Conservation (phyloP, 1,140 invertebrate genomes). For the Mercenaria mercenaria region DNA sequence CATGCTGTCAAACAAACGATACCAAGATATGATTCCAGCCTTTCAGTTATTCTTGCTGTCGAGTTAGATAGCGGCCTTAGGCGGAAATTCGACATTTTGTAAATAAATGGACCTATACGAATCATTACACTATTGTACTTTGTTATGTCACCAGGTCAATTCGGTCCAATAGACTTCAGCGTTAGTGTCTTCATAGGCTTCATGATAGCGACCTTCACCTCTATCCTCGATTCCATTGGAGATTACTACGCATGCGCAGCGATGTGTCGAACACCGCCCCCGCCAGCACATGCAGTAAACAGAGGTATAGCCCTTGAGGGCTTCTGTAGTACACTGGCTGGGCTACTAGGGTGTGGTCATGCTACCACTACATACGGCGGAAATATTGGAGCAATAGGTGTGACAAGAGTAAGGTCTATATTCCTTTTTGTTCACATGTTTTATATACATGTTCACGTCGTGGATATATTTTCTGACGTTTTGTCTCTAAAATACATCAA, state of each 20-base stretch:
- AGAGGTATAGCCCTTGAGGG: conserved; percentile 93
- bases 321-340: conserved; percentile 92
- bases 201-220: conserved; percentile 74
- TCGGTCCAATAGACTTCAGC: conserved; percentile 73
- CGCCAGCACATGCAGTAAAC: conserved; percentile 78
- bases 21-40: no score
- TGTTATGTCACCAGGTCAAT: no score
- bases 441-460: neutral
- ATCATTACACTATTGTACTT: no score
- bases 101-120: no score
- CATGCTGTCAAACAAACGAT: no score
- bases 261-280: conserved; percentile 73
- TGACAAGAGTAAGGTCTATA: conserved; percentile 86
- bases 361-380: conserved; percentile 94
- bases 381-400: conserved; percentile 95
- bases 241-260: conserved; percentile 81
- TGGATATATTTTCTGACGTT: no score
- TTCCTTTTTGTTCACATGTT: no score
- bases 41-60: no score
- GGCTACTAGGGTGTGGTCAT: conserved; percentile 92
- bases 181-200: conserved; percentile 73
- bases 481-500: no score
- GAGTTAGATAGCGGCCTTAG: no score
- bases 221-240: conserved; percentile 80
- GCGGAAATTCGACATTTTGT: no score